Conservation (phyloP, 2,797 vertebrate species). For the Chaenodraco wilsoni region DNA sequence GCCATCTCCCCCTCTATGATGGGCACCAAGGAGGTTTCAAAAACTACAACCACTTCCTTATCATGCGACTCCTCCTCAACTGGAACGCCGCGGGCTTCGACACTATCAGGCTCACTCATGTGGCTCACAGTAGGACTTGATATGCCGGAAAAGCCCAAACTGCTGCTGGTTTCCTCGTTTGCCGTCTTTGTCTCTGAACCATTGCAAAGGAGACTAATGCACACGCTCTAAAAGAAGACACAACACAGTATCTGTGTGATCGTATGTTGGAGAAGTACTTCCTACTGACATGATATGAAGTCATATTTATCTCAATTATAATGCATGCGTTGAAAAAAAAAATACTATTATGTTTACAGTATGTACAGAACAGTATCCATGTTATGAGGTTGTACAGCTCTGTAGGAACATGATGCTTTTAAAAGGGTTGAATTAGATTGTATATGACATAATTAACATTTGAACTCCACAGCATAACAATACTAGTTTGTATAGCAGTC, state of each 20-base stretch:
- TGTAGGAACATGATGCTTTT: background rate
- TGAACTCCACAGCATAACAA: background rate
- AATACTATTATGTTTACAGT: background rate
- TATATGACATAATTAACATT: slow-evolving; percentile 8
- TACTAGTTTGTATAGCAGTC: background rate
- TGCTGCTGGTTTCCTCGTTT: slow-evolving; percentile 60
- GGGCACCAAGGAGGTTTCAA: slow-evolving; percentile 61
- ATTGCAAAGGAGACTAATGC: slow-evolving; percentile 62
- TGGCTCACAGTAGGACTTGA: slow-evolving; percentile 41
- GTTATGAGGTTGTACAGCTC: slow-evolving; percentile 15
- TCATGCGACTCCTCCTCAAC: slow-evolving; percentile 54
- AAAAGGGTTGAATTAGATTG: background rate
- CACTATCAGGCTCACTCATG: slow-evolving; percentile 40
- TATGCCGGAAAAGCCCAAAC: slow-evolving; percentile 45
- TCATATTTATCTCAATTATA: slow-evolving; percentile 10
- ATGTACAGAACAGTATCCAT: slow-evolving; percentile 10
- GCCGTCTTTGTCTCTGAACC: slow-evolving; percentile 60
- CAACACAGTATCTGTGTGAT: slow-evolving; percentile 59
- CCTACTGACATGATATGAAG: slow-evolving; percentile 1
- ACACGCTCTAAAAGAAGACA: slow-evolving; percentile 74
- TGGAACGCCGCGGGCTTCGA: slow-evolving; percentile 29
- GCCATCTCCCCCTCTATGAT: slow-evolving; percentile 68
- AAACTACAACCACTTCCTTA: slow-evolving; percentile 62
- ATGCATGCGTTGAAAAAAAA: slow-evolving; percentile 28
- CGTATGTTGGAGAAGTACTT: slow-evolving; percentile 10